Base-by-base conservation (phyloP, 2,888 invertebrate genomes). In the Capitulum mitella region DNA sequence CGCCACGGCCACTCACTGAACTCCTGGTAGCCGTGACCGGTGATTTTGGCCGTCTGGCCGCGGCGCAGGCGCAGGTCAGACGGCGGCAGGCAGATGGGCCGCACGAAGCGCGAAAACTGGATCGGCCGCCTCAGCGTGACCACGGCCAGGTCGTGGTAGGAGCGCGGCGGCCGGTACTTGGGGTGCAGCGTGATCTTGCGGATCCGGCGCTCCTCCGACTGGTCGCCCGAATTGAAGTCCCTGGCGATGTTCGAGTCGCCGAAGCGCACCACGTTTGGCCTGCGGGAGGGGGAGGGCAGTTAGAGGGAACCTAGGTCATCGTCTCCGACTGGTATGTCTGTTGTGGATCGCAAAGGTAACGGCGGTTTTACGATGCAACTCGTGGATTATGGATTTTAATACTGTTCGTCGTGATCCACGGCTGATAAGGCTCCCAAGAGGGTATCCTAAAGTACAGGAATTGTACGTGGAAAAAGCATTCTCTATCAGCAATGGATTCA, bases 31-130 rank as follows among this genome's bases (percentile, higher is more conserved):
- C 70, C 70, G 40, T 70, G 70, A 1, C 70, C 70, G 70, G 70
- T 70, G 70, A 70, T 70, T 8, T 26, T 14, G 70, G 70, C 70
- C 0, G 40, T 26, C 70, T 37, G 37, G 0, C 70, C 70, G 8
- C 70, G 70, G 8, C 40, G 22, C 26, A 70, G 70, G 26, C 26
- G 37, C 22, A 40, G 37, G 70, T 70, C 40, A 6, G 37, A 0
- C 40, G 70, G 70, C 22, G 70, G 70, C 70, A 70, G 70, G 70
- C 70, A 70, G 70, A 70, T 70, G 70, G 70, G 70, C 26, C 70
- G 37, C 40, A 70, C 70, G 40, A 26, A 40, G 37, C 70, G 70
- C 26, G 40, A 37, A 40, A 40, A 70, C 22, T 1, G 26, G 26
- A 40, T 10, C 26, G 37, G 5, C 37, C 40, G 37, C 1, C 40